Evolutionary conservation across 2,888 invertebrate genomes (phyloP), one percentile per base, ranked within the genome.

Genomic region (Neoaliturus tenellus): DNA sequence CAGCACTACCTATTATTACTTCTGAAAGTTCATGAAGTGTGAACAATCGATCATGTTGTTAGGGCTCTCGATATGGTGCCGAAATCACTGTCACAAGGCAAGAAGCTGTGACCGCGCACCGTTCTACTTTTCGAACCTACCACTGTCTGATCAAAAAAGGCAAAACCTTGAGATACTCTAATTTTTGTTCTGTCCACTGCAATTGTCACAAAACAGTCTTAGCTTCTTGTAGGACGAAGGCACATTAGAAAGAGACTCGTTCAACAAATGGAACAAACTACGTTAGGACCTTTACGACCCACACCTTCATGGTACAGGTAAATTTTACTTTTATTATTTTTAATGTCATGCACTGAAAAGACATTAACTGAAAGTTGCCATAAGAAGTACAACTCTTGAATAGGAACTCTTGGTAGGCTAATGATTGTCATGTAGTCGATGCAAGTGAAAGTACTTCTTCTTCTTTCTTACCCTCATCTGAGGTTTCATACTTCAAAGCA

Each of bases 301-400:
- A 48, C 5, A 12, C 82, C 82, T 69, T 82, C 73, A 55, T 82
- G 82, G 69, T 84, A 82, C 10, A 85, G 69, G 28, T 73, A 84
- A 31, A 84, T 62, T 25, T 12, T 78, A 25, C 62, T 51, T 35
- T 14, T 80, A 17, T 75, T 82, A 20, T 62, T 25, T 58, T 81
- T 81, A 58, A 84, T 82, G 58, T 84, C n/a, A 51, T 69, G 58
- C 25, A 85, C 80, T 33, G 82, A 51, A 55, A 85, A 85, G 39
- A 83, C 20, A 51, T 51, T 83, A 17, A 85, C 80, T n/a, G 80
- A 82, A 2, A 84, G 80, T 33, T 84, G 84, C 20, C 84, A 25
- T 58, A 85, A 69, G 41, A 84, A 84, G 51, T 69, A 85, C 8
- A 84, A 62, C 17, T 82, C 82, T 35, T 85, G 85, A 35, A 82